phyloP scores from a whole-genome alignment of 1,140 invertebrate species.

The Sitobion miscanthi region DNA sequence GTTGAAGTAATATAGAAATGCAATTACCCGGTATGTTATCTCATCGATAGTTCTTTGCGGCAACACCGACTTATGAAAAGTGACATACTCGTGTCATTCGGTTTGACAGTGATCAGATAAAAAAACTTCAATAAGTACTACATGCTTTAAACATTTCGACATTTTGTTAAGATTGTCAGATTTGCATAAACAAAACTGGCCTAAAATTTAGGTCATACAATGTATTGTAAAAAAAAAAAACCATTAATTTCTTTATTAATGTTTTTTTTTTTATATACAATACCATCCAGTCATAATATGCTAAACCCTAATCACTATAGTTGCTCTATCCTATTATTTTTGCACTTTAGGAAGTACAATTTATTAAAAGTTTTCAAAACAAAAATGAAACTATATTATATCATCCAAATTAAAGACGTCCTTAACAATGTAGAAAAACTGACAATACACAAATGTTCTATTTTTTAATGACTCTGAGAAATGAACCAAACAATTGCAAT shows the following conservation, averaged over 20 bases:
- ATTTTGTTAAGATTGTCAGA: neutral
- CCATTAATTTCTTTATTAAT: neutral
- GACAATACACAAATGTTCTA: neutral
- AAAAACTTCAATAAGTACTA: conserved; percentile 31
- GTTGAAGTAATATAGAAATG: conserved; percentile 19
- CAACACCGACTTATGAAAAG: neutral
- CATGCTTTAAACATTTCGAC: neutral
- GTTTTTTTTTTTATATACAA: neutral
- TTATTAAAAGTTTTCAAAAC: neutral
- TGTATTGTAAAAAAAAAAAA: neutral
- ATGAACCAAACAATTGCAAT: neutral
- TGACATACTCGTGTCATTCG: neutral
- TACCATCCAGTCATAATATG: neutral
- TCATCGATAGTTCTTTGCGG: conserved; percentile 18
- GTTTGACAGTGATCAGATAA: neutral
- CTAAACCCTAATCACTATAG: neutral
- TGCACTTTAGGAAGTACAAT: neutral
- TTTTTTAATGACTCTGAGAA: neutral
- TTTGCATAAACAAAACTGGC: neutral
- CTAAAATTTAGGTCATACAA: neutral
- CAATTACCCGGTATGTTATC: conserved; percentile 8
- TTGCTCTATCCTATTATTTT: neutral
- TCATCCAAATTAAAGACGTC: neutral
- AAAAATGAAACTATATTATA: neutral
- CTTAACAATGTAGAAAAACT: neutral